Evolutionary conservation across 2,888 invertebrate species (phyloP).

Genomic region (Ectemnius lituratus): DNA sequence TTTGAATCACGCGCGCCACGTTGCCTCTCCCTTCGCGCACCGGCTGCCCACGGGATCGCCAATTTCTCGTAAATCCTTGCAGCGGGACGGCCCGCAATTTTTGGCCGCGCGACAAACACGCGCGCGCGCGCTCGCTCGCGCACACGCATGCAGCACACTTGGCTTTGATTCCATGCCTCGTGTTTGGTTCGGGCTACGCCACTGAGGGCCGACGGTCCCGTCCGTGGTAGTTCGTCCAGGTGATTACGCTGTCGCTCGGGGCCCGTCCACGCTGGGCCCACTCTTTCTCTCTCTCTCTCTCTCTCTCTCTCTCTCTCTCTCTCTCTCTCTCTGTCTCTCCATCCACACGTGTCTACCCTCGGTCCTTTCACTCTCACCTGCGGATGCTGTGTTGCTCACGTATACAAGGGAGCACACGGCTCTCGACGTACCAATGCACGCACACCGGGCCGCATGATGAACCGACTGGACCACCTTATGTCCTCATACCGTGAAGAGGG

Average conservation of each 20-base stretch:
- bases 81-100: constrained; percentile 42
- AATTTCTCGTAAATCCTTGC: constrained; percentile 54
- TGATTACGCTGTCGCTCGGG: constrained; percentile 77
- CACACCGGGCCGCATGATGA: constrained; percentile 34
- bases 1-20: constrained; percentile 55
- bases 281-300: constrained; percentile 15
- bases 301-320: constrained; percentile 13
- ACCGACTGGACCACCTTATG: constrained; percentile 65
- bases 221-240: constrained; percentile 73
- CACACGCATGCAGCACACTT: too few species aligned
- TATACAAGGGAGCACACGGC: neutral
- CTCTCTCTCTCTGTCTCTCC: too few species aligned
- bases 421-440: constrained; percentile 19
- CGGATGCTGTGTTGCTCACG: neutral
- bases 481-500: constrained; percentile 63
- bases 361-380: constrained; percentile 15
- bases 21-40: constrained; percentile 10
- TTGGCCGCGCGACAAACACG: constrained; percentile 37
- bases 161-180: constrained; percentile 17
- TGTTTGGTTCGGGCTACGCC: constrained; percentile 52
- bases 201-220: constrained; percentile 45
- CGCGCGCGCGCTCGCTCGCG: too few species aligned
- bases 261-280: constrained; percentile 58
- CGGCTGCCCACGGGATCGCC: neutral
- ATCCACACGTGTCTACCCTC: neutral